A percentile compares a stretch with the other conserved stretches of the same genome.
Conservation (phyloP, 2,797 vertebrate species). For the Phrynocephalus guinanensis region DNA sequence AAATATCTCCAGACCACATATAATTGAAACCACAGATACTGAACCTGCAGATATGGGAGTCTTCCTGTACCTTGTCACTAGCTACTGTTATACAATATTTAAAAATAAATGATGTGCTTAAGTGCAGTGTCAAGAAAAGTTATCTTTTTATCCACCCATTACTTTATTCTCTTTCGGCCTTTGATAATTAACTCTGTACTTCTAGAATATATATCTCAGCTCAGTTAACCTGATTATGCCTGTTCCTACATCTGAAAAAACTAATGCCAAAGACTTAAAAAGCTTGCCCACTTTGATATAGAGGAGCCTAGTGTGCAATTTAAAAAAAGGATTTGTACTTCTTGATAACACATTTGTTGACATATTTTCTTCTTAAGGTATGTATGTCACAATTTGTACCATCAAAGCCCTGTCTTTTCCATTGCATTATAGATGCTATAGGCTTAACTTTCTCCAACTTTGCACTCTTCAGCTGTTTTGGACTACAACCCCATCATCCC, state of each 20-base stretch:
- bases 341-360: slow-evolving; percentile 51
- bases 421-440: background rate
- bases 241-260: slow-evolving; percentile 45
- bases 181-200: slow-evolving; percentile 26
- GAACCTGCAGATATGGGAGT: too few species aligned
- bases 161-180: slow-evolving; percentile 21
- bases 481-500: background rate
- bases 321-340: background rate
- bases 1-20: too few species aligned
- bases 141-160: slow-evolving; percentile 50
- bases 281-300: slow-evolving; percentile 50
- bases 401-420: slow-evolving; percentile 36
- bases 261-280: slow-evolving; percentile 64
- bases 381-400: slow-evolving; percentile 50
- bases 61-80: background rate
- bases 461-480: background rate
- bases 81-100: background rate
- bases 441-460: background rate
- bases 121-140: slow-evolving; percentile 47
- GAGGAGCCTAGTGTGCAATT: slow-evolving; percentile 63
- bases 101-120: slow-evolving; percentile 32
- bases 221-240: slow-evolving; percentile 56
- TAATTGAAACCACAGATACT: too few species aligned
- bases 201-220: slow-evolving; percentile 50
- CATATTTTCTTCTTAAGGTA: slow-evolving; percentile 42